phyloP scores from a whole-genome alignment of 2,888 invertebrate species.

The Acronicta alni region DNA sequence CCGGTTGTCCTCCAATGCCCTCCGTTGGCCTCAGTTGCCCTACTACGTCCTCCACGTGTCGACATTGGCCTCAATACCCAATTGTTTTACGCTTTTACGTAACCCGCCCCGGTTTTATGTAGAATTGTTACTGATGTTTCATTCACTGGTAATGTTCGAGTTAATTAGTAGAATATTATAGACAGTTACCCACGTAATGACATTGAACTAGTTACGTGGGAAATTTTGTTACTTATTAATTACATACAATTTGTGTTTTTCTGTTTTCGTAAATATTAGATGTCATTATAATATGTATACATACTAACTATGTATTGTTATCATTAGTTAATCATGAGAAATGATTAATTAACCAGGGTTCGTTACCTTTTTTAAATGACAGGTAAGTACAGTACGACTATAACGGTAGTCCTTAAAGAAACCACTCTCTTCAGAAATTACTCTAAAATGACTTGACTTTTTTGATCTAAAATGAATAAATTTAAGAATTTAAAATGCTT shows the following conservation, averaged over 20 bases:
- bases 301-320: too few relatives aligned
- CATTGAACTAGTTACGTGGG: conserved; percentile 61
- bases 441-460: conserved; percentile 6
- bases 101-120: conserved; percentile 26
- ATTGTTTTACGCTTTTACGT: conserved; percentile 46
- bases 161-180: conserved; percentile 44
- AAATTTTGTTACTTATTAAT: conserved; percentile 27
- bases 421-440: too few relatives aligned
- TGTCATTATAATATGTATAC: too few relatives aligned
- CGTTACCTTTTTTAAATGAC: too few relatives aligned
- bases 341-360: too few relatives aligned
- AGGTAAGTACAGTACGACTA: background rate
- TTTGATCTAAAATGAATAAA: too few relatives aligned
- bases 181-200: conserved; percentile 47
- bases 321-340: too few relatives aligned
- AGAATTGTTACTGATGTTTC: conserved; percentile 25
- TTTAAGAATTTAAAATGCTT: conserved; percentile 5
- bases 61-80: conserved; percentile 60
- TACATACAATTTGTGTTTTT: background rate
- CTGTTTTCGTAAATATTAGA: conserved; percentile 1
- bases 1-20: conserved; percentile 41
- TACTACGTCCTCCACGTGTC: conserved; percentile 43
- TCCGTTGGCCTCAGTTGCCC: conserved; percentile 43
- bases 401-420: too few relatives aligned
- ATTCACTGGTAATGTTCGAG: conserved; percentile 26